Evolutionary conservation across 1,140 invertebrate genomes (phyloP).

Genomic region (Ceratina japonica): DNA sequence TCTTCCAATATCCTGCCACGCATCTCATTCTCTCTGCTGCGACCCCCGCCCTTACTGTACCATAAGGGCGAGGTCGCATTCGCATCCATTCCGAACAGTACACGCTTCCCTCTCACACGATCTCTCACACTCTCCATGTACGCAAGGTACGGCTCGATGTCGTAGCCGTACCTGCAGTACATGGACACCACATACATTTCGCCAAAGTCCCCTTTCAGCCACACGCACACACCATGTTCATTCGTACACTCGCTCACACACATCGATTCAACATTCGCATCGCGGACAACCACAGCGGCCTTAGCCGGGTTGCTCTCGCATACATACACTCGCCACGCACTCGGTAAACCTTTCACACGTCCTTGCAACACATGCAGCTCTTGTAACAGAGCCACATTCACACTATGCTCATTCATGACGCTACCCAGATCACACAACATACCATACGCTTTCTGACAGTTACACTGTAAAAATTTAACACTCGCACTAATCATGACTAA

Average conservation of each 20-base stretch:
- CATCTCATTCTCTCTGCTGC: background rate
- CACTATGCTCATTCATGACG: background rate
- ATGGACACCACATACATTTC: no score
- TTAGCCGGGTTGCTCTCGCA: background rate
- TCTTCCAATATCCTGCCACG: background rate
- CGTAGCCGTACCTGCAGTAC: no score
- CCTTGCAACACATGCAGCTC: background rate
- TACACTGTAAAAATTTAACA: background rate
- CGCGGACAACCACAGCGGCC: background rate
- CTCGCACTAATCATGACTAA: background rate
- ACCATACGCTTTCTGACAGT: background rate
- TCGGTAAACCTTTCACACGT: background rate
- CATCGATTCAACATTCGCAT: background rate
- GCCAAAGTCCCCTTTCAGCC: background rate
- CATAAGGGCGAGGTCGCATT: no score
- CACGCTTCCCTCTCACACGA: no score
- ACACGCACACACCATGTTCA: background rate
- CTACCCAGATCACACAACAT: constrained; percentile 1
- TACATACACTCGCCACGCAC: background rate
- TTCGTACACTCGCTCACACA: background rate
- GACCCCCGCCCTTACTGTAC: background rate
- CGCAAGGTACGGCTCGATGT: no score
- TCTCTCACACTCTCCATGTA: no score
- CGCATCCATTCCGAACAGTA: no score
- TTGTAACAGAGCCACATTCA: background rate